These are phyloP conservation scores for Melanargia galathea DNA, from an alignment of 2,888 invertebrate species.

Conservation along the genomic window DNA sequence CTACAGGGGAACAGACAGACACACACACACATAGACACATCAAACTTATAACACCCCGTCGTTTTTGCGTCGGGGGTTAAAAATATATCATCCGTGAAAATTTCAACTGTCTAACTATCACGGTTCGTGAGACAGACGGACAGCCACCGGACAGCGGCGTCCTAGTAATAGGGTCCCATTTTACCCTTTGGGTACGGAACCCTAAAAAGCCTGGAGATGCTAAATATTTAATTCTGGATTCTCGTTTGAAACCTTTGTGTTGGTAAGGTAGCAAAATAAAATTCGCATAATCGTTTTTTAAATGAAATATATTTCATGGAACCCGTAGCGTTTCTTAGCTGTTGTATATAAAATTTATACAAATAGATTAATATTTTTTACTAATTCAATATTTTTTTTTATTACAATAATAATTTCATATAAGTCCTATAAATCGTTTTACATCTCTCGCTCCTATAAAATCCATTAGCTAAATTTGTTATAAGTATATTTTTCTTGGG, in stretches of 20 bases:
- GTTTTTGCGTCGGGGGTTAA: too few relatives aligned
- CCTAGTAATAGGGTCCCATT: too few relatives aligned
- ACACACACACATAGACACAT: too few relatives aligned
- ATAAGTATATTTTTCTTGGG: conserved; percentile 59
- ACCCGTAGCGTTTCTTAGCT: conserved; percentile 82
- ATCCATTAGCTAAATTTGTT: conserved; percentile 54
- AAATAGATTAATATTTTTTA: conserved; percentile 67
- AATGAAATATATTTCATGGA: conserved; percentile 79
- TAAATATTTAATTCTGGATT: not conserved
- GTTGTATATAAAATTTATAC: conserved; percentile 75
- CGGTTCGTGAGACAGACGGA: too few relatives aligned
- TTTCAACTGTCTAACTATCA: too few relatives aligned
- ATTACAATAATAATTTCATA: conserved; percentile 54
- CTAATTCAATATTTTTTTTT: conserved; percentile 51
- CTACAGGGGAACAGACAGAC: too few relatives aligned
- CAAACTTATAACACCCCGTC: too few relatives aligned
- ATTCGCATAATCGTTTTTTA: conserved; percentile 59
- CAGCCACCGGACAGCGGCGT: too few relatives aligned
- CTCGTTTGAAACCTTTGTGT: too few relatives aligned
- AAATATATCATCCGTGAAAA: too few relatives aligned
- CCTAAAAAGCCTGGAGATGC: too few relatives aligned
- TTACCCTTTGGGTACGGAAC: too few relatives aligned
- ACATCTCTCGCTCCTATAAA: conserved; percentile 48
- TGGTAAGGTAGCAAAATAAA: conserved; percentile 40
- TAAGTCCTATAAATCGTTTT: conserved; percentile 62